phyloP scores from a whole-genome alignment of 2,888 invertebrate species.

The Limnephilus rhombicus region DNA sequence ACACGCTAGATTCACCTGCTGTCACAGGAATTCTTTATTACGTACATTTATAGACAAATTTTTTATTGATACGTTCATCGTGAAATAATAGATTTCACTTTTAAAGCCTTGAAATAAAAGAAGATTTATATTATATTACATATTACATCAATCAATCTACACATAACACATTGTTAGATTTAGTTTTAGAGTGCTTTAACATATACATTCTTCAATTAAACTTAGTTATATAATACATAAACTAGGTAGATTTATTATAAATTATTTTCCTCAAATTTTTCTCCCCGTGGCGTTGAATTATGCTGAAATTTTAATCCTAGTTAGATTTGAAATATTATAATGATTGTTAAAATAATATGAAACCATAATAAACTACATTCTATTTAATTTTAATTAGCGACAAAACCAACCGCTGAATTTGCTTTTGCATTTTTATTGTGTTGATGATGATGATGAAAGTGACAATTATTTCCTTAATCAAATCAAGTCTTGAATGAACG shows the following conservation, averaged over 20 bases:
- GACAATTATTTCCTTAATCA: not conserved
- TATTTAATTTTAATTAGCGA: not conserved
- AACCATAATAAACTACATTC: not conserved
- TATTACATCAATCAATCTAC: not conserved
- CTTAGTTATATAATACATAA: not conserved
- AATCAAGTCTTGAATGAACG: not conserved
- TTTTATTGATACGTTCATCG: not conserved
- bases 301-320: not conserved
- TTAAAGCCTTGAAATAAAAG: not conserved
- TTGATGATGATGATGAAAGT: not conserved
- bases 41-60: not conserved
- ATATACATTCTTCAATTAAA: not conserved
- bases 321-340: not conserved
- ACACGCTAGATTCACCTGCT: not conserved
- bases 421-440: not conserved
- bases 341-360: not conserved
- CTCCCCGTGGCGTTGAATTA: not conserved
- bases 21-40: not conserved
- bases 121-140: not conserved
- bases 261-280: not conserved
- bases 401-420: not conserved
- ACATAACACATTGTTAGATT: not conserved
- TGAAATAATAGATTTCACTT: not conserved
- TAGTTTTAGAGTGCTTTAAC: not conserved
- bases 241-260: not conserved